Base-by-base conservation (phyloP, 2,888 invertebrate species). In the Leuctra nigra region DNA sequence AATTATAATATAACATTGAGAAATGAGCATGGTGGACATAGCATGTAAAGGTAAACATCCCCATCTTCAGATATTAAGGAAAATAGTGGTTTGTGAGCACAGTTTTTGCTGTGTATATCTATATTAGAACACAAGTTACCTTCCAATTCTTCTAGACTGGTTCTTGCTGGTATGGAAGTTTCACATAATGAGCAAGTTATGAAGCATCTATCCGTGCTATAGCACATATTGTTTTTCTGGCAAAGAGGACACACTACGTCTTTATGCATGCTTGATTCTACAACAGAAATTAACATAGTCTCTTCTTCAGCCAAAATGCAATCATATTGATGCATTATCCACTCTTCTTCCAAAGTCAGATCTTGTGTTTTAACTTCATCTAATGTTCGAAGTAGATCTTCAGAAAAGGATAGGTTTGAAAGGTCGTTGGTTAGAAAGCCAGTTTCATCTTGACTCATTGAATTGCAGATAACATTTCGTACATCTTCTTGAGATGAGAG, bases 161-260 rank as follows among this genome's bases (percentile, higher is more conserved):
- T 56, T 53, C 56, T 60, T 1, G 63, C 57, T 13, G 66, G 66
- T 13, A 72, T 63, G 50, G 47, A 58, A 13, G 71, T 60, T 29
- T 64, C 61, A 53, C 73, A 73, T 6, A 46, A 41, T 9, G 56
- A 53, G 55, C 73, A 73, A 22, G 50, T 47, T 39, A 71, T 63
- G 14, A 54, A 61, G 18, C 63, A 63, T 7, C 38, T 47, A 18
- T 59, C 53, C 33, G 67, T 9, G 11, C 20, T 41, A 11, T 41
- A 63, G 2, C 18, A 53, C 11, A 72, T 60, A 35, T 61, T 52
- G 29, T 61, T 61, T 61, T 63, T 69, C 59, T 70, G 67, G 55
- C 74, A 75, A 7, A 72, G 61, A 1, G 74, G 74, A 61, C 74
- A 74, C 35, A 72, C 64, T 1, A 74, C 68, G 44, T 66, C 59